phyloP scores from a whole-genome alignment of 2,888 invertebrate genomes.

The Hyposoter dolosus region DNA sequence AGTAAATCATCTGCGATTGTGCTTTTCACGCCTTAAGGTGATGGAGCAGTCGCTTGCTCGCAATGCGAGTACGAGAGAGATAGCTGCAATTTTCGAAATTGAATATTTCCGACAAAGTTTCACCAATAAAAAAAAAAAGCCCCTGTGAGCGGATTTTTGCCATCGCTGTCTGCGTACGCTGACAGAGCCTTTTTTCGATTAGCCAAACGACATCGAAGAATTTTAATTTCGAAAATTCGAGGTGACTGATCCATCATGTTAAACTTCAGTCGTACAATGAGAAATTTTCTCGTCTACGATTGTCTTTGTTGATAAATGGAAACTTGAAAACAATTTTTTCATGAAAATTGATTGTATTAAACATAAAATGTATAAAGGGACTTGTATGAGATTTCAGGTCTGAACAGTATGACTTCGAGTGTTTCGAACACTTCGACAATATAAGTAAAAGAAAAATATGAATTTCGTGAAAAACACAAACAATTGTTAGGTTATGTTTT shows the following conservation, averaged over 20 bases:
- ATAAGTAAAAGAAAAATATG: neutral
- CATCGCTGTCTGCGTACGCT: too few relatives aligned
- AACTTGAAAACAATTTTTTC: neutral
- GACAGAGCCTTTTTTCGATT: too few relatives aligned
- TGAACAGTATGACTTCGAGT: neutral
- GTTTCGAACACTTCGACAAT: neutral
- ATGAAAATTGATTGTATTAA: neutral
- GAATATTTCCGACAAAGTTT: too few relatives aligned
- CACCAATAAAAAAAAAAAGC: too few relatives aligned
- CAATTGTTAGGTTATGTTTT: slow-evolving; percentile 30
- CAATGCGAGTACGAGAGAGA: too few relatives aligned
- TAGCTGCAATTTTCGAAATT: too few relatives aligned
- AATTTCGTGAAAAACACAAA: neutral
- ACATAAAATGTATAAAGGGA: neutral
- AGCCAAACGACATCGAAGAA: too few relatives aligned
- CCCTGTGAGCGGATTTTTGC: too few relatives aligned
- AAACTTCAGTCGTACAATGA: neutral
- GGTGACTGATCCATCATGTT: too few relatives aligned
- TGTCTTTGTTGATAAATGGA: neutral
- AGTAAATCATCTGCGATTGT: neutral
- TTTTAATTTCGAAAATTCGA: too few relatives aligned
- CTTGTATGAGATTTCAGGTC: neutral
- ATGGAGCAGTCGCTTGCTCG: too few relatives aligned
- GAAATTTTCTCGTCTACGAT: neutral
- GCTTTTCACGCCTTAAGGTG: neutral